Evolutionary conservation across 2,888 invertebrate species (phyloP).

Genomic region (Conistra vaccinii): DNA sequence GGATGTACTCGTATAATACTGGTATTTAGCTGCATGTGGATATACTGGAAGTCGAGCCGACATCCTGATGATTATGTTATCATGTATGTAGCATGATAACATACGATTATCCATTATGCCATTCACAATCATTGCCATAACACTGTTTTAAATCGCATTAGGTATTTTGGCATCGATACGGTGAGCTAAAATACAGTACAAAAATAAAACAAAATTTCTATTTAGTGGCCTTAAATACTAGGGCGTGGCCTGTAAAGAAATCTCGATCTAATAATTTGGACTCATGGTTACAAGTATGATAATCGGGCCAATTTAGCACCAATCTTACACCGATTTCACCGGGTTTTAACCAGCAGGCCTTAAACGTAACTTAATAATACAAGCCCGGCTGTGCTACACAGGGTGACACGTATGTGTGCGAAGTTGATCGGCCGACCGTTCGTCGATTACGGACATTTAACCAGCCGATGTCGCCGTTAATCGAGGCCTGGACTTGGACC

Average conservation of each 20-base stretch:
- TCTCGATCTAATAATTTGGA: background rate
- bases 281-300: background rate
- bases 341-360: conserved; percentile 22
- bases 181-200: background rate
- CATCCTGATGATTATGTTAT: no score
- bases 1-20: no score
- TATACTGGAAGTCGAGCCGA: no score
- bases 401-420: conserved; percentile 39
- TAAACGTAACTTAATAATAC: conserved; percentile 48
- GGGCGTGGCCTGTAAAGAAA: background rate
- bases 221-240: background rate
- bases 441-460: conserved; percentile 58
- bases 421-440: conserved; percentile 39
- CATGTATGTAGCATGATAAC: background rate
- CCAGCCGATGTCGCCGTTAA: conserved; percentile 60
- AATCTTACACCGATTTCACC: conserved; percentile 9
- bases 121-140: conserved; percentile 29
- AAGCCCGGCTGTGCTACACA: conserved; percentile 30
- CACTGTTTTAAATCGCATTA: conserved; percentile 11
- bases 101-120: background rate
- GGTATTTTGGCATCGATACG: conserved; percentile 24
- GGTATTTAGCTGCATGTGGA: no score
- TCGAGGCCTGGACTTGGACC: conserved; percentile 56
- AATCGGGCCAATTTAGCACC: background rate
- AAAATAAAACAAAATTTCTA: background rate